A percentile compares a stretch with the other conserved stretches of the same genome.
These are phyloP conservation scores for Galagoides demidoff DNA, from an alignment of 2,797 vertebrate species.

Conservation along the genomic window DNA sequence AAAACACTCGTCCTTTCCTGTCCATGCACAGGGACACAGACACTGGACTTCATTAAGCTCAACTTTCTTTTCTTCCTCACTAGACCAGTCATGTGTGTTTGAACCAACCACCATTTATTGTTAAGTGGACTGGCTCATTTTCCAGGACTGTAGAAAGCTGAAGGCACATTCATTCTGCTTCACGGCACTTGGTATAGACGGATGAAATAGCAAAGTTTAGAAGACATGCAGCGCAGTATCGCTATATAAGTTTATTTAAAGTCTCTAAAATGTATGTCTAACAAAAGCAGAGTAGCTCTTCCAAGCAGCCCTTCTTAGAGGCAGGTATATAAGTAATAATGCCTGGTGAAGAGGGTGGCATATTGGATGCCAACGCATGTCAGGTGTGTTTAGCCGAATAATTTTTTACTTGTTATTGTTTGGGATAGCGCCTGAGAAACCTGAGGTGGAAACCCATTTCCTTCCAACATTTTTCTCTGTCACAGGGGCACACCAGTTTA, in stretches of 20 bases:
- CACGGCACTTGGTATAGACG: slow-evolving; percentile 81
- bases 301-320: slow-evolving; percentile 43
- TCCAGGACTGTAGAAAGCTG: slow-evolving; percentile 75
- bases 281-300: slow-evolving; percentile 75
- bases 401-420: slow-evolving; percentile 78
- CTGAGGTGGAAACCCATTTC: slow-evolving; percentile 59
- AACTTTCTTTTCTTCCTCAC: slow-evolving; percentile 80
- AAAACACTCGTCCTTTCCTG: slow-evolving; percentile 89
- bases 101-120: slow-evolving; percentile 84
- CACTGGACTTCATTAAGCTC: slow-evolving; percentile 86
- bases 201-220: slow-evolving; percentile 81
- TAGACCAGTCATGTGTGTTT: slow-evolving; percentile 84
- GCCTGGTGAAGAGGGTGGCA: slow-evolving; percentile 64
- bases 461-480: slow-evolving; percentile 60
- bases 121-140: slow-evolving; percentile 88
- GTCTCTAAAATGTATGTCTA: slow-evolving; percentile 76
- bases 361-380: slow-evolving; percentile 63
- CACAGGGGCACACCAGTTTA: slow-evolving; percentile 24
- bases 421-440: slow-evolving; percentile 68
- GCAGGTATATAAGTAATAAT: slow-evolving; percentile 78
- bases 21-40: slow-evolving; percentile 83
- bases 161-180: slow-evolving; percentile 84
- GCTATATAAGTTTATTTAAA: slow-evolving; percentile 83
- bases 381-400: slow-evolving; percentile 67
- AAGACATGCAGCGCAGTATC: slow-evolving; percentile 73